Base-by-base conservation (phyloP, 2,888 invertebrate species). In the Penaeus monodon region DNA sequence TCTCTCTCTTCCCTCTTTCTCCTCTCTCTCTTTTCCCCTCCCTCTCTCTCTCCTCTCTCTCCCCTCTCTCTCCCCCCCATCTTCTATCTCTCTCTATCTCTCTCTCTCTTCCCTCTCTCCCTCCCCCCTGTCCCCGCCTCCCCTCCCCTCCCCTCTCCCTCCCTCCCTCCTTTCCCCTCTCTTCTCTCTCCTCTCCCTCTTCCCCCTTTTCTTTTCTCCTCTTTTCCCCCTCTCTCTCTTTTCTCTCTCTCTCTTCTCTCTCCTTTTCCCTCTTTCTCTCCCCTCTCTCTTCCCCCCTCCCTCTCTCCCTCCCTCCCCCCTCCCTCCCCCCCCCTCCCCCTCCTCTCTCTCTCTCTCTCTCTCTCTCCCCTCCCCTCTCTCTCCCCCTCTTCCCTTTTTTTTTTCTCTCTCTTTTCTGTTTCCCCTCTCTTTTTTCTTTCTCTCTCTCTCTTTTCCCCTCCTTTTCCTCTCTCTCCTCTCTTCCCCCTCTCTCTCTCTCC, bases 401-500 rank as follows among this genome's bases (percentile, higher is more conserved):
- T n/a, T n/a, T n/a, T n/a, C n/a, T n/a, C n/a, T n/a, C n/a, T n/a
- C n/a, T n/a, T n/a, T n/a, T n/a, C n/a, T n/a, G n/a, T n/a, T n/a
- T n/a, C 29, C n/a, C 33, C n/a, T 1, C 70, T n/a, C 17, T n/a
- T 33, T n/a, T 17, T n/a, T 68, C 27, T 68, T 12, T 12, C 1
- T 2, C 6, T 33, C n/a, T 33, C n/a, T 74, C 74, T 74, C 33
- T 29, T 33, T 29, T 17, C 29, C 33, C n/a, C 33, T 74, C 29
- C n/a, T n/a, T n/a, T n/a, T n/a, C n/a, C n/a, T n/a, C 17, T 17
- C 44, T 10, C 17, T 2, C 29, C 74, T 33, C 33, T 74, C 33
- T 33, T 17, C 0, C n/a, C 17, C 22, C 2, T 8, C 3, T 3
- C 3, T 3, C 3, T 3, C 3, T 3, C 3, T 3, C 33, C 33